Conservation (phyloP, 2,888 invertebrate genomes). For the Molanna angustata region DNA sequence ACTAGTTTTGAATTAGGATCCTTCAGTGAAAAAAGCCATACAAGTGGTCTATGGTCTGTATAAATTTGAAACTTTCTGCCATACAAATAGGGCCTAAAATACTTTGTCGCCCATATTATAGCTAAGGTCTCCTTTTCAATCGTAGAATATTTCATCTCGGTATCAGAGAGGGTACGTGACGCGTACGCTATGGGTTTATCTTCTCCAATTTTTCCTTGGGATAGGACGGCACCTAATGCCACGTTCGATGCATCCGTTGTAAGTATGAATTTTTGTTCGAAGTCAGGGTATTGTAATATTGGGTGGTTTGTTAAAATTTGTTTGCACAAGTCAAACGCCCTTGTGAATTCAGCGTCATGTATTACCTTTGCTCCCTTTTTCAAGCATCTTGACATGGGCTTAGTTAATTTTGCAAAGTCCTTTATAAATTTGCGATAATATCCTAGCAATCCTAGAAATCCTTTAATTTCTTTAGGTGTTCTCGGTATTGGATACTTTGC, state of each 20-base stretch:
- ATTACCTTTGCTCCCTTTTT: neutral
- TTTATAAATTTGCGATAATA: conserved; percentile 4
- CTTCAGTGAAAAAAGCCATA: neutral
- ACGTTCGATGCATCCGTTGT: neutral
- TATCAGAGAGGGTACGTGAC: neutral
- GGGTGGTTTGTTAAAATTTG: neutral
- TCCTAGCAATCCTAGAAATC: conserved; percentile 4
- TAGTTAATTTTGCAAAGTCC: conserved; percentile 1
- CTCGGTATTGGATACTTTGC: conserved; percentile 4
- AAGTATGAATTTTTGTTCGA: neutral
- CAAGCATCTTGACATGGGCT: neutral
- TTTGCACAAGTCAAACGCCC: neutral
- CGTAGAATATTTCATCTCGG: neutral
- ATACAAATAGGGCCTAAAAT: neutral
- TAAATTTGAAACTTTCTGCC: neutral
- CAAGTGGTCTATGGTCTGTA: neutral
- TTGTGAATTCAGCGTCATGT: too few relatives aligned
- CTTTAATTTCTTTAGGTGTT: conserved; percentile 4
- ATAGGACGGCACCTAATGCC: neutral
- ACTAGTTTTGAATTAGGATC: conserved; percentile 1
- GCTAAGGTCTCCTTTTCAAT: neutral
- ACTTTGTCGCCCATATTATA: neutral
- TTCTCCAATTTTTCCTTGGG: neutral
- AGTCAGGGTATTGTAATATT: conserved; percentile 5
- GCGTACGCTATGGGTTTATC: too few relatives aligned